Evolutionary conservation across 1,140 invertebrate species (phyloP).

Genomic region (Aporrectodea caliginosa): DNA sequence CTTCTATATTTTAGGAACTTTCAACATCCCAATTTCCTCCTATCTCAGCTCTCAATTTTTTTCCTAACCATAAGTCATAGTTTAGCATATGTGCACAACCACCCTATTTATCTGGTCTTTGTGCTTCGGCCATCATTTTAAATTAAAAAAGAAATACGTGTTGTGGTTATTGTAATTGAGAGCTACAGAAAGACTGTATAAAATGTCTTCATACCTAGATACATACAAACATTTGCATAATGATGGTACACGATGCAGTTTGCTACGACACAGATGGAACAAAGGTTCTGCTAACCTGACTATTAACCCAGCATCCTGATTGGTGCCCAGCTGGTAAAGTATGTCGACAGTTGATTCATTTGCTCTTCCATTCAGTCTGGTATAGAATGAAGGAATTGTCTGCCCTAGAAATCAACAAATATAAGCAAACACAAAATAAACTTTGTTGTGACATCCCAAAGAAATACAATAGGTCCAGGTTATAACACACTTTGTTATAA

Average conservation of each 20-base stretch:
- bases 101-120: not conserved
- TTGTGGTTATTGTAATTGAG: not conserved
- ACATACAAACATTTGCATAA: no score
- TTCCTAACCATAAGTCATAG: no score
- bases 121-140: not conserved
- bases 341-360: slow-evolving; percentile 73
- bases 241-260: no score
- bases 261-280: not conserved
- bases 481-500: no score
- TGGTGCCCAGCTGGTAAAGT: slow-evolving; percentile 70
- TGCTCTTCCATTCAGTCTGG: slow-evolving; percentile 46
- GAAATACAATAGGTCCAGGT: no score
- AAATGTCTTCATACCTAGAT: no score
- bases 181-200: not conserved
- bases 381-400: slow-evolving; percentile 36
- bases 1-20: no score
- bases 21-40: no score
- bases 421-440: no score
- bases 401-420: slow-evolving; percentile 33
- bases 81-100: no score
- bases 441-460: no score
- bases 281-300: slow-evolving; percentile 39
- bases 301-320: slow-evolving; percentile 48
- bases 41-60: no score
- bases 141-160: not conserved